Evolutionary conservation across 2,888 invertebrate genomes (phyloP), one percentile per base, ranked within the genome.

Genomic region (Chaetoderma sp.): DNA sequence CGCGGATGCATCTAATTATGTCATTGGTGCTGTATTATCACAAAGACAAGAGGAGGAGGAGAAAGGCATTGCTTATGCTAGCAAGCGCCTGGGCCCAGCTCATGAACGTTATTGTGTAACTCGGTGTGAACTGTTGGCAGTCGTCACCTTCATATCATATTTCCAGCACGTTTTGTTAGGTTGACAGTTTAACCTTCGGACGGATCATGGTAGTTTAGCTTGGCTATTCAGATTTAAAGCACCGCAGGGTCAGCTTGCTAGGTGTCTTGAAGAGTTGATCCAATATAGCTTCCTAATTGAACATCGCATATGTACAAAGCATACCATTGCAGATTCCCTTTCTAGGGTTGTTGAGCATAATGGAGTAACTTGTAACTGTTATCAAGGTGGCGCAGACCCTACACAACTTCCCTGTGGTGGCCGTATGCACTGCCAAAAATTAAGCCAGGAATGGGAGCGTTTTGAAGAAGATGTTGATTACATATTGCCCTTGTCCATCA

Each of bases 171-270:
- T 44, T 42, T 10, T n/a, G n/a, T n/a, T n/a, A n/a, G 61, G 61
- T 5, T 27, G 54, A n/a, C 10, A 21, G 25, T 56, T 62, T 25
- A n/a, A 49, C 8, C 4, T 58, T 6, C 18, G 63, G 6, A 58
- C 50, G 6, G 63, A 63, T 36, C 63, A 63, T 32, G 44, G 39
- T 10, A 33, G 44, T 18, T 18, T 58, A 33, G 23, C 27, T 36
- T 63, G 63, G 63, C 55, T 63, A 3, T 30, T 21, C 21, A 16
- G 58, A 30, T 63, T 63, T 50, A 63, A 58, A 36, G 13, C 18
- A 13, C 30, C 45, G 16, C 30, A 63, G 23, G 63, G 64, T n/a
- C 55, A 60, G 33, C 16, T 63, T 27, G 52, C 33, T 10, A 10
- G 36, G 8, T 55, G 55, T 27, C 32, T 55, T 3, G 55, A 55